These are phyloP conservation scores for Diarsia rubi DNA, from an alignment of 2,888 invertebrate genomes.

Conservation along the genomic window DNA sequence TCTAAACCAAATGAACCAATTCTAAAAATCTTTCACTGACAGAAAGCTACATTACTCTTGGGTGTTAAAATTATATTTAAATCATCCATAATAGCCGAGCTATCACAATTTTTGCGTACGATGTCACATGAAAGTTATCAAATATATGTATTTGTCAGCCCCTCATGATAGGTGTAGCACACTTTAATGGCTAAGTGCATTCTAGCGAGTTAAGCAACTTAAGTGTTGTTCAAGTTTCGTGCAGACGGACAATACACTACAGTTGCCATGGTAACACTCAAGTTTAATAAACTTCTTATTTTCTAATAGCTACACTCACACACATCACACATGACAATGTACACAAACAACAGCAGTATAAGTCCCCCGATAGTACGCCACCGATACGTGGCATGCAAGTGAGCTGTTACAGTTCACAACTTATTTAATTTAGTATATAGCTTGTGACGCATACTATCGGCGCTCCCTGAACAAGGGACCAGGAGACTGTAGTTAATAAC, in stretches of 20 bases:
- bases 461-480: conserved; percentile 80
- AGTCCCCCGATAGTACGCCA: conserved; percentile 3
- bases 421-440: conserved; percentile 63
- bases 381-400: conserved; percentile 15
- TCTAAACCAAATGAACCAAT: too few species aligned
- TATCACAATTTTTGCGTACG: too few species aligned
- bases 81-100: too few species aligned
- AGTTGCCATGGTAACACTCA: not conserved
- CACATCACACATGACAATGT: not conserved
- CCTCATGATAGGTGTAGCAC: not conserved
- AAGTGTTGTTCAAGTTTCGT: not conserved
- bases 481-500: conserved; percentile 86
- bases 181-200: not conserved
- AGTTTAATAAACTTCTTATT: not conserved
- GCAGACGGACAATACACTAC: not conserved
- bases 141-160: not conserved
- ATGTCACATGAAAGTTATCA: not conserved
- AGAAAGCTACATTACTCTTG: too few species aligned
- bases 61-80: too few species aligned
- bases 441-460: conserved; percentile 68
- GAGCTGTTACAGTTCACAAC: conserved; percentile 45
- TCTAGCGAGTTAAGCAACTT: not conserved
- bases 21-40: too few species aligned
- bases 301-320: not conserved
- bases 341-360: not conserved